These are phyloP conservation scores for Imbricaverruca yamaguchii DNA, from an alignment of 2,888 invertebrate species.

Conservation along the genomic window DNA sequence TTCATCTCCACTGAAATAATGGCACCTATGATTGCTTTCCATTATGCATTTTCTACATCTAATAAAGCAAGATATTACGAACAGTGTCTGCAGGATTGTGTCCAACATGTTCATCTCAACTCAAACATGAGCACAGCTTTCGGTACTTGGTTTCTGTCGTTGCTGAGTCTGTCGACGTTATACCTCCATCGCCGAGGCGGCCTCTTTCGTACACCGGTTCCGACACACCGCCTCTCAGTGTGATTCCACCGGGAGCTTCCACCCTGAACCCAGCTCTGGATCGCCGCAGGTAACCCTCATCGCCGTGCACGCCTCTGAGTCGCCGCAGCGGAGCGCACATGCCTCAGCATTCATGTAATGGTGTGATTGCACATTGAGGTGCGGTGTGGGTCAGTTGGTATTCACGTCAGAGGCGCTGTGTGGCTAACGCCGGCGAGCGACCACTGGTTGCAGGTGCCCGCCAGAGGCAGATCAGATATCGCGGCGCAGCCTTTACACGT, in stretches of 20 bases:
- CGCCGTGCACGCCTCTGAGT: background rate
- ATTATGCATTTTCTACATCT: too few species aligned
- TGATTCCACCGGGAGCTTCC: background rate
- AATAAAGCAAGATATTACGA: too few species aligned
- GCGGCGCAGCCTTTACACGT: too few species aligned
- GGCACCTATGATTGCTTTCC: too few species aligned
- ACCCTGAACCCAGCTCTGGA: background rate
- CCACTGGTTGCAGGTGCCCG: background rate
- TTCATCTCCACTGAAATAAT: too few species aligned
- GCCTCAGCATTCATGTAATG: too few species aligned
- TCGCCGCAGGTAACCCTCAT: background rate
- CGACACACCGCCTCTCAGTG: background rate
- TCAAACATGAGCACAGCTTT: background rate
- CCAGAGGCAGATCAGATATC: background rate
- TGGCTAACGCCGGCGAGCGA: background rate
- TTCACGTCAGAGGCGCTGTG: background rate
- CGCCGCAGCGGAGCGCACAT: too few species aligned
- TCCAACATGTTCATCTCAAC: background rate
- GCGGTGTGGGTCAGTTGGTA: too few species aligned
- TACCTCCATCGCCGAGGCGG: slow-evolving; percentile 1
- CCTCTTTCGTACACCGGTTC: background rate
- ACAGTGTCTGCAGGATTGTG: too few species aligned
- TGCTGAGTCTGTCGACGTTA: background rate
- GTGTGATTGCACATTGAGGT: too few species aligned
- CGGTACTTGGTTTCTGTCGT: background rate